Evolutionary conservation across 1,140 invertebrate genomes (phyloP), one percentile per base, ranked within the genome.

Genomic region (Thaumetopoea pityocampa): DNA sequence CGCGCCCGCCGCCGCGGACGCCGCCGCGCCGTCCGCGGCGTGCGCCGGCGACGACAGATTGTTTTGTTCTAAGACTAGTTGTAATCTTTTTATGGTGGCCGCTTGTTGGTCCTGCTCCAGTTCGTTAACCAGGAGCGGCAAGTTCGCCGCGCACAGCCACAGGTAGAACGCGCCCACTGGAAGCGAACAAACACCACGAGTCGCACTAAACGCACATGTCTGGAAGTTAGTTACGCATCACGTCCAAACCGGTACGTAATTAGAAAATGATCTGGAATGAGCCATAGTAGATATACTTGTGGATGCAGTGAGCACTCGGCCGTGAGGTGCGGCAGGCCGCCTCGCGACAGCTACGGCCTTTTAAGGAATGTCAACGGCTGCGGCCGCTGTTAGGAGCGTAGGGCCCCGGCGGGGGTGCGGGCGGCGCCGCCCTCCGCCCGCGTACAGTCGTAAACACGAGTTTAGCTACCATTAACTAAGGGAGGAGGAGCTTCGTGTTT

Each of bases 151-250:
- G 48, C 80, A 84, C 29, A 82, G 48, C 80, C 80, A 84, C 18
- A 82, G 38, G 36, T 84, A 84, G 34, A 69, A 82, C 61, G 70
- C 63, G 18, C 71, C 76, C 65, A 84, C 80, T 84, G 58, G n/a
- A n/a, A n/a, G n/a, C n/a, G n/a, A n/a, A n/a, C n/a, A 47, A 79
- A 81, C 2, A 44, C 23, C 5, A 27, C 8, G 15, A 1, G 6
- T 24, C 11, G 15, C 14, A 20, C 15, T 38, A 19, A 26, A 4
- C 19, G 9, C 6, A 43, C 4, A 3, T 29, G 10, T 2, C 10
- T 30, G 7, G 5, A 26, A 2, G 19, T 1, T 14, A 14, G 12
- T 5, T 33, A 29, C 5, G 9, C 5, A 30, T 20, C 1, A 29
- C n/a, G 5, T 15, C 6, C 2, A n/a, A 18, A 7, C 5, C 22